A percentile compares a stretch with the other conserved stretches of the same genome.
phyloP scores from a whole-genome alignment of 2,888 invertebrate species.

The Trimorus sp. region DNA sequence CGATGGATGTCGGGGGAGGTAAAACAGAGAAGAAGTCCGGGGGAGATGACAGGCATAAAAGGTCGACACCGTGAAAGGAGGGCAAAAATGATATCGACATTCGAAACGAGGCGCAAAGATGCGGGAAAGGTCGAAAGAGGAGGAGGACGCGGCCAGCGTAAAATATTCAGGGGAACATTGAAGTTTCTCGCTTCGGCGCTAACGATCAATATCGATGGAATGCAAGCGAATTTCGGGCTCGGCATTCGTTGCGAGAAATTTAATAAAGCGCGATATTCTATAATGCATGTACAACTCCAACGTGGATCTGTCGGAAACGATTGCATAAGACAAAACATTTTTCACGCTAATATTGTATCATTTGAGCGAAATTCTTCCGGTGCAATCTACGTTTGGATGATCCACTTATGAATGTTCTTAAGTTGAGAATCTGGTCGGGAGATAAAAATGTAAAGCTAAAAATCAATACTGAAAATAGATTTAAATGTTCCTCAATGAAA shows the following conservation, averaged over 20 bases:
- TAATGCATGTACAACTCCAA: conserved; percentile 62
- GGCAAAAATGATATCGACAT: conserved; percentile 64
- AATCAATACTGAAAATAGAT: too few species aligned
- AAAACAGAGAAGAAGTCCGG: conserved; percentile 63
- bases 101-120: conserved; percentile 62
- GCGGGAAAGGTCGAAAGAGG: conserved; percentile 56
- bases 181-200: conserved; percentile 62
- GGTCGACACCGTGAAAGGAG: conserved; percentile 53
- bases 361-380: conserved; percentile 27
- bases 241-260: conserved; percentile 65
- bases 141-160: conserved; percentile 58
- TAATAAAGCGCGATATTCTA: conserved; percentile 65
- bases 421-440: neutral
- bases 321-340: conserved; percentile 54
- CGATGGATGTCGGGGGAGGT: conserved; percentile 64
- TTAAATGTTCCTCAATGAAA: too few species aligned
- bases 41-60: conserved; percentile 65
- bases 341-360: conserved; percentile 57
- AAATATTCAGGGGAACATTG: conserved; percentile 72
- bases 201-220: conserved; percentile 72
- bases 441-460: too few species aligned
- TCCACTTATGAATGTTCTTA: neutral
- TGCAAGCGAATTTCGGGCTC: conserved; percentile 69
- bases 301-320: conserved; percentile 53
- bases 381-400: too few species aligned